These are phyloP conservation scores for Mylabris sibirica DNA, from an alignment of 2,888 invertebrate genomes.

Conservation along the genomic window DNA sequence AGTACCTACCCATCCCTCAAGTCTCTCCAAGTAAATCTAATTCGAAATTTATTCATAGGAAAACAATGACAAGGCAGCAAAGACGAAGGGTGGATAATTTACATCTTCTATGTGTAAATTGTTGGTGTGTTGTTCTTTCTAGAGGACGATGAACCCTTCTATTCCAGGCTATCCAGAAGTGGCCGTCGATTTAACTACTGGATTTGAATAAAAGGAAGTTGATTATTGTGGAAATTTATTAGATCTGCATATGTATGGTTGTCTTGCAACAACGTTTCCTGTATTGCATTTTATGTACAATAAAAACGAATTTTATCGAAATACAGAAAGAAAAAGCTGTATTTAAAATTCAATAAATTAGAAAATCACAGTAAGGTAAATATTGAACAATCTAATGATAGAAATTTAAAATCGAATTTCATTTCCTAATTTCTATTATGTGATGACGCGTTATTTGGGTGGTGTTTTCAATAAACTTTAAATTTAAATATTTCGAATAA, in stretches of 20 bases:
- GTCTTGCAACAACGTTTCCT: background rate
- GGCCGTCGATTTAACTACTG: slow-evolving; percentile 2
- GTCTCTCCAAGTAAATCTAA: background rate
- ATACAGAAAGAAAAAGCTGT: background rate
- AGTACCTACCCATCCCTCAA: too few species aligned
- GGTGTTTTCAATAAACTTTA: background rate
- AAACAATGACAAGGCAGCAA: background rate
- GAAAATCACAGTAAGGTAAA: background rate
- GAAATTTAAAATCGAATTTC: too few species aligned
- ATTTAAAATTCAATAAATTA: background rate
- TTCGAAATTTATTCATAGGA: background rate
- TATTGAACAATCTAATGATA: background rate
- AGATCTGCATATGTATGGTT: background rate
- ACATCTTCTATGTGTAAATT: background rate
- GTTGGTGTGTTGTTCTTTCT: background rate
- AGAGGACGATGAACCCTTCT: background rate
- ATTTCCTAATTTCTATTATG: too few species aligned
- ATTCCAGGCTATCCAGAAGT: background rate
- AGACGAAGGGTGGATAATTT: background rate
- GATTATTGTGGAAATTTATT: slow-evolving; percentile 10
- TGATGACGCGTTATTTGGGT: background rate
- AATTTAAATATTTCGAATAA: background rate
- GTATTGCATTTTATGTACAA: background rate
- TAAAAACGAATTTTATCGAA: background rate
- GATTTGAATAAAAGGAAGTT: slow-evolving; percentile 11